Evolutionary conservation across 2,888 invertebrate species (phyloP), one percentile per base, ranked within the genome.

Genomic region (Villa cingulata): DNA sequence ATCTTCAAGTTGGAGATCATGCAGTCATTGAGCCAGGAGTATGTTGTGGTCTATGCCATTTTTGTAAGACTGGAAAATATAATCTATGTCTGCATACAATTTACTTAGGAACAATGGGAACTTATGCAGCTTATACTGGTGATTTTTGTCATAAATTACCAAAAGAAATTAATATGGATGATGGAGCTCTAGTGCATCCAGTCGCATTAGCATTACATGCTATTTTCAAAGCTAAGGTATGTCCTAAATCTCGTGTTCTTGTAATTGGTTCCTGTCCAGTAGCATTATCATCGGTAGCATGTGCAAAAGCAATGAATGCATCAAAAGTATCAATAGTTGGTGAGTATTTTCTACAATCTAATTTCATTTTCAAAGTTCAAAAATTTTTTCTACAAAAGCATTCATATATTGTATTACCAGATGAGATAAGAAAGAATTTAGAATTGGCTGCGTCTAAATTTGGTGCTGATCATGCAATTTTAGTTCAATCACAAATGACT

Each of bases 21-120:
- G 92, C 95, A 7, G 91, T 90, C 1, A 81, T 95, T 53, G 94
- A 95, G 69, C 92, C 95, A 0, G 94, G 92, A 2, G 80, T 90
- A 43, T 81, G 86, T 5, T 96, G 96, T 63, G 77, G 89, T 42
- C 70, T 70, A 46, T 96, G 96, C 65, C 72, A 76, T 46, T 82
- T 77, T 63, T 96, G 96, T 72, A 90, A 88, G 37, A 49, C 45
- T 0, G 65, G 65, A 0, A 45, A 52, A 1, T 65, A 63, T 50
- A 66, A 65, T 46, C 57, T 66, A 37, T 65, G 65, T 34, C 36
- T 52, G 2, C 53, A 59, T 2, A 50, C 63, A 43, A 50, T 55
- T 4, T 64, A 60, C 43, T 60, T 59, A 19, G 63, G 64, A 2
- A 63, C 62, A 17, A 49, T 65, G n/a, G 50, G 53, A 2, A 62